These are phyloP conservation scores for Idris sp. DNA, from an alignment of 1,140 invertebrate genomes.

Conservation along the genomic window DNA sequence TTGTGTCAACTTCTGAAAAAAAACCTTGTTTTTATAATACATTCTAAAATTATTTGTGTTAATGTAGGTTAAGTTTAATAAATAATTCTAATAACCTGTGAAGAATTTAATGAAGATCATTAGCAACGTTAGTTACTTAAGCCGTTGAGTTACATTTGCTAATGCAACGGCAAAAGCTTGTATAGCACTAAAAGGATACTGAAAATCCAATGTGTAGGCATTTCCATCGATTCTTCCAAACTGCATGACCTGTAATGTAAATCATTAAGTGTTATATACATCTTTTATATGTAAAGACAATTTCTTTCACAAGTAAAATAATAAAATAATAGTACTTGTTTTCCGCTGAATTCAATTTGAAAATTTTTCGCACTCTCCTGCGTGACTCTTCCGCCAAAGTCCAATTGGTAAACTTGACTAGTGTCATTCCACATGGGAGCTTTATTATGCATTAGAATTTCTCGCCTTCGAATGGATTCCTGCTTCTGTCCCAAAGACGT, in stretches of 20 bases:
- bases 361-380: conserved; percentile 99
- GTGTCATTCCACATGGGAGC: conserved; percentile 99
- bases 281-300: too few relatives aligned
- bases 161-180: conserved; percentile 99
- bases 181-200: conserved; percentile 98
- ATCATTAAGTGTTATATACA: too few relatives aligned
- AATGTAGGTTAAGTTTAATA: too few relatives aligned
- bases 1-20: too few relatives aligned
- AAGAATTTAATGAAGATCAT: conserved; percentile 24
- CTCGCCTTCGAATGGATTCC: conserved; percentile 81
- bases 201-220: conserved; percentile 99
- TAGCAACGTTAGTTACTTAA: conserved; percentile 86
- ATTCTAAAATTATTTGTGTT: too few relatives aligned
- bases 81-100: conserved; percentile 49
- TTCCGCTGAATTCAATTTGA: conserved; percentile 98
- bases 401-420: conserved; percentile 98
- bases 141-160: conserved; percentile 98
- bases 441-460: conserved; percentile 99
- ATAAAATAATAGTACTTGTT: conserved; percentile 84
- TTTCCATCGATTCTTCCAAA: conserved; percentile 99
- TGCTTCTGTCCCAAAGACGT: conserved; percentile 74
- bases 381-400: conserved; percentile 99
- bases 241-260: conserved; percentile 93
- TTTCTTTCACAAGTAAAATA: too few relatives aligned
- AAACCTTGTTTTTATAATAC: too few relatives aligned